phyloP scores from a whole-genome alignment of 2,113 vertebrate species.

The human region GRCh38 chr7:24524501-24525000 shows the following conservation, averaged over 20 bases:
- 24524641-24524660: background rate
- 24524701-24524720: background rate
- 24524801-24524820: background rate
- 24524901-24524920: background rate
- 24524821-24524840: background rate
- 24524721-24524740: background rate
- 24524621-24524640: background rate
- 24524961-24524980: background rate
- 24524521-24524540: background rate
- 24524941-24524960: background rate
- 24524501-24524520: background rate
- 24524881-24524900: background rate
- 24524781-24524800: background rate
- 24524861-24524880: background rate
- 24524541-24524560: background rate
- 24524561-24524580: background rate
- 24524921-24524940: background rate
- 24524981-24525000: background rate
- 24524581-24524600: background rate
- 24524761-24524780: background rate
- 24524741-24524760: background rate
- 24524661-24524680: background rate
- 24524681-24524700: background rate
- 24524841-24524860: background rate
- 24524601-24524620: background rate